A percentile compares a stretch with the other conserved stretches of the same genome.
These are phyloP conservation scores for Actinostola sp. DNA, from an alignment of 92 coral and sea anemone species.

Conservation along the genomic window DNA sequence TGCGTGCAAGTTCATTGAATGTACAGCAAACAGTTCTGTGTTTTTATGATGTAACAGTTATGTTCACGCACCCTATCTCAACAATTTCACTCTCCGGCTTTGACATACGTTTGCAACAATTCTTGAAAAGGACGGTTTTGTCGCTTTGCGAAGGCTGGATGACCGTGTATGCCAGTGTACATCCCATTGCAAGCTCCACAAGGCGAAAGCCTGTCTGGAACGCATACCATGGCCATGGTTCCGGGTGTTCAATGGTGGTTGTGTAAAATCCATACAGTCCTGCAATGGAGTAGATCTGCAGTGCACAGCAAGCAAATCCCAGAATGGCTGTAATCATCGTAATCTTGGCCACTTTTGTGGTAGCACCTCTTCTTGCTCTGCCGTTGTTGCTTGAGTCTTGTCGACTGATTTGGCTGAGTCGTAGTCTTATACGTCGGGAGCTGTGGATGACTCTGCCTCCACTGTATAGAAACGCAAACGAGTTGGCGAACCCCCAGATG, in stretches of 20 bases:
- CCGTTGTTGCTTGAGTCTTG: not conserved
- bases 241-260: conserved; percentile 53
- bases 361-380: conserved; percentile 11
- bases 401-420: conserved; percentile 39
- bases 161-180: conserved; percentile 69
- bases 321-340: conserved; percentile 74
- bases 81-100: too few relatives aligned
- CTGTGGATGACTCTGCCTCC: conserved; percentile 64
- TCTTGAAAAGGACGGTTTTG: not conserved
- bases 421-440: conserved; percentile 19
- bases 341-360: conserved; percentile 48
- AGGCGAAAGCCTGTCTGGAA: conserved; percentile 83
- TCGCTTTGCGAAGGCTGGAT: conserved; percentile 36
- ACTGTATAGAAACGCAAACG: conserved; percentile 83
- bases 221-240: conserved; percentile 90
- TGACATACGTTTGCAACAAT: not conserved
- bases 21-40: too few relatives aligned
- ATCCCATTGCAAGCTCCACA: conserved; percentile 76
- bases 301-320: conserved; percentile 65
- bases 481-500: conserved; percentile 71
- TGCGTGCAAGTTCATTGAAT: too few relatives aligned
- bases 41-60: not conserved
- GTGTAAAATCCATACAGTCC: conserved; percentile 65
- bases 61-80: not conserved
- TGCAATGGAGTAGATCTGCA: conserved; percentile 78